A percentile compares a stretch with the other conserved stretches of the same genome.
Evolutionary conservation across 2,797 vertebrate genomes (phyloP).

Genomic region (Poeciliopsis gracilis): DNA sequence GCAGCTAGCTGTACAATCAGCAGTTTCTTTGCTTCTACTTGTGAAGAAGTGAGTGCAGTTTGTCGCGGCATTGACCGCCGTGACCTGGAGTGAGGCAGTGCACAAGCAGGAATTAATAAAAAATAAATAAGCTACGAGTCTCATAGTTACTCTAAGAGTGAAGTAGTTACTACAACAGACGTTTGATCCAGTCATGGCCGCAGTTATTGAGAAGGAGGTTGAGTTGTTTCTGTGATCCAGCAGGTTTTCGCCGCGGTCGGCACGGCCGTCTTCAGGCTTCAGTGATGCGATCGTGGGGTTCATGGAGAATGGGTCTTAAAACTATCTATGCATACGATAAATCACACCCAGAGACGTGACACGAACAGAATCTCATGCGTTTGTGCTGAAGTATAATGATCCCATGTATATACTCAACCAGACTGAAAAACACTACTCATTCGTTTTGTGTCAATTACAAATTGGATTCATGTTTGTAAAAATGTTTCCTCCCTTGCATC

Average conservation of each 20-base stretch:
- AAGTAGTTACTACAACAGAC: slow-evolving; percentile 68
- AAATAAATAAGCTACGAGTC: slow-evolving; percentile 47
- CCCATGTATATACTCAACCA: slow-evolving; percentile 13
- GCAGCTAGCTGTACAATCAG: slow-evolving; percentile 52
- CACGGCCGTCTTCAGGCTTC: slow-evolving; percentile 37
- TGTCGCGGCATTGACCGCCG: slow-evolving; percentile 50
- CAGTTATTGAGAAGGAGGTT: slow-evolving; percentile 44
- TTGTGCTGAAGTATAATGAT: slow-evolving; percentile 55
- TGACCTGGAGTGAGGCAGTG: slow-evolving; percentile 69
- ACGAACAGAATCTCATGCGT: slow-evolving; percentile 48
- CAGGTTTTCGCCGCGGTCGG: slow-evolving; percentile 15
- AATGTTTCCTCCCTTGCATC: slow-evolving; percentile 7
- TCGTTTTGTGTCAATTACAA: slow-evolving; percentile 15
- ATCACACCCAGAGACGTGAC: slow-evolving; percentile 20
- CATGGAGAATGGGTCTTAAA: slow-evolving; percentile 18
- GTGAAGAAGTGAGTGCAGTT: slow-evolving; percentile 63
- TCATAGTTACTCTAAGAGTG: slow-evolving; percentile 53
- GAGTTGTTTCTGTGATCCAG: slow-evolving; percentile 35
- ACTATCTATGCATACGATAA: slow-evolving; percentile 19
- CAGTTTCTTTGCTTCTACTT: slow-evolving; percentile 37
- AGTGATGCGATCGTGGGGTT: slow-evolving; percentile 46
- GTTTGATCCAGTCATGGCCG: slow-evolving; percentile 72
- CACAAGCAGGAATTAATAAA: slow-evolving; percentile 42
- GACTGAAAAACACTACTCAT: slow-evolving; percentile 1
- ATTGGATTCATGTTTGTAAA: neutral